Conservation (phyloP, 1,140 invertebrate species). For the Brachionus asplanchnoidis region DNA sequence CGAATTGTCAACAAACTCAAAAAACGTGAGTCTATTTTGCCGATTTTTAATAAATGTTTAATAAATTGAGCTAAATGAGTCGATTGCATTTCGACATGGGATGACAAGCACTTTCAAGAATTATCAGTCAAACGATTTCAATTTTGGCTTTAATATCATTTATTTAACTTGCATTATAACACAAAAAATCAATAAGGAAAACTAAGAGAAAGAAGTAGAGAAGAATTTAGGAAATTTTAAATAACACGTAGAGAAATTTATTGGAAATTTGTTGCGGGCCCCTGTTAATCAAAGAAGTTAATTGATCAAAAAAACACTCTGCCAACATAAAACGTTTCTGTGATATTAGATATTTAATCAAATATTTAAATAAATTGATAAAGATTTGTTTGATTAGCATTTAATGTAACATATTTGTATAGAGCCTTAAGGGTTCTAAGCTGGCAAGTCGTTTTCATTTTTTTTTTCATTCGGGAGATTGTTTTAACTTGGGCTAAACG, state of each 20-base stretch:
- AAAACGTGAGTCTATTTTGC: neutral
- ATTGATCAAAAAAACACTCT: neutral
- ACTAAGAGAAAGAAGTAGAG: too few relatives aligned
- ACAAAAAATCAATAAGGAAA: neutral
- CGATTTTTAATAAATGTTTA: neutral
- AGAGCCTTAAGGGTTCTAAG: neutral
- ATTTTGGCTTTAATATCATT: neutral
- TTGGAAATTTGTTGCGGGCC: neutral
- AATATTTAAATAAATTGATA: neutral
- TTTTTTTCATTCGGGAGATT: neutral
- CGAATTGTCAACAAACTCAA: neutral
- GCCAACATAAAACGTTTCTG: neutral
- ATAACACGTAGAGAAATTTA: neutral
- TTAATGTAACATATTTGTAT: neutral
- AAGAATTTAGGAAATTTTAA: too few relatives aligned
- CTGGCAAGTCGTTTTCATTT: neutral
- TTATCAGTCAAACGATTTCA: neutral
- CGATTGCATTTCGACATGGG: neutral
- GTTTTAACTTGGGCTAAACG: neutral
- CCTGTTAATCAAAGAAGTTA: neutral
- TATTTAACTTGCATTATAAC: neutral
- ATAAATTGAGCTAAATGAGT: neutral
- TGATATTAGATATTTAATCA: constrained; percentile 1
- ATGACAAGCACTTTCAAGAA: neutral
- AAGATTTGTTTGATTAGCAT: constrained; percentile 2